Conservation (phyloP, 92 coral and sea anemone genomes). For the Heliopora coerulea region DNA sequence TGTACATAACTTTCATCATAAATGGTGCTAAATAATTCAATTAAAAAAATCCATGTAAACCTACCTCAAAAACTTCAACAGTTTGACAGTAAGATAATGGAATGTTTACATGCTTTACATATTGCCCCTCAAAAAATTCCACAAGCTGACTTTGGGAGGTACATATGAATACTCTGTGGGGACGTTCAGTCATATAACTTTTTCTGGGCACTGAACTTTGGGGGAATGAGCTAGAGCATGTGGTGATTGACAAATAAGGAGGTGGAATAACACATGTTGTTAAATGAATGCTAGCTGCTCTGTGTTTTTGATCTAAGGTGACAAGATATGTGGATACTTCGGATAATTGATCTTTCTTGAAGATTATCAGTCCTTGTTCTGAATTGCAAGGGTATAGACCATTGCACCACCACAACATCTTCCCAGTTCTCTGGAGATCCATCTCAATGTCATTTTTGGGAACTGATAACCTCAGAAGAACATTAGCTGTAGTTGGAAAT, state of each 20-base stretch:
- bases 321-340: constrained; percentile 1
- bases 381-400: neutral
- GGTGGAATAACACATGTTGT: constrained; percentile 15
- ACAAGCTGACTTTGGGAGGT: constrained; percentile 77
- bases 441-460: neutral
- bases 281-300: neutral
- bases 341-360: neutral
- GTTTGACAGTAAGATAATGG: constrained; percentile 70
- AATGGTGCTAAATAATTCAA: no score
- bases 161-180: constrained; percentile 43
- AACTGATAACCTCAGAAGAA: constrained; percentile 22
- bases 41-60: no score
- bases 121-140: constrained; percentile 62
- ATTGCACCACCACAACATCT: constrained; percentile 30
- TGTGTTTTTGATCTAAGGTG: neutral
- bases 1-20: no score
- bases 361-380: constrained; percentile 26
- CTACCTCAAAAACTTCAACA: constrained; percentile 67
- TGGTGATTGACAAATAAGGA: constrained; percentile 13
- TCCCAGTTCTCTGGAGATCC: neutral
- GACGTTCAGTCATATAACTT: neutral
- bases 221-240: neutral
- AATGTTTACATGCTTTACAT: constrained; percentile 62
- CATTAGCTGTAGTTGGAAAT: neutral
- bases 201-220: neutral